Evolutionary conservation across 1,140 invertebrate species (phyloP).

Genomic region (Pristionchus pacificus): DNA sequence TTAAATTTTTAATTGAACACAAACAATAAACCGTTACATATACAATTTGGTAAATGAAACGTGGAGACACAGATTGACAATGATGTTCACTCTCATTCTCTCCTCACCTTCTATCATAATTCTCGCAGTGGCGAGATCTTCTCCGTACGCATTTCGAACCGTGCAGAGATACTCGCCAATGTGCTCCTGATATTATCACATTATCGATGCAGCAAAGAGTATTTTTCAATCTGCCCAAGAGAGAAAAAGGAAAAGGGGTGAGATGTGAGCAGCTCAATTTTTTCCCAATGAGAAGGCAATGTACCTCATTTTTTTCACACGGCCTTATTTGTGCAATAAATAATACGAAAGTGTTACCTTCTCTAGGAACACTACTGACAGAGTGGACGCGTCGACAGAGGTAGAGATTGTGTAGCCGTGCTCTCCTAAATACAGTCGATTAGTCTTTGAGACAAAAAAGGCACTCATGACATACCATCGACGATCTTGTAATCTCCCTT

Average conservation of each 20-base stretch:
- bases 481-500: conserved; percentile 34
- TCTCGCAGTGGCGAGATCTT: conserved; percentile 48
- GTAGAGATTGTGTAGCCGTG: conserved; percentile 15
- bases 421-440: conserved; percentile 4
- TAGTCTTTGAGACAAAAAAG: neutral
- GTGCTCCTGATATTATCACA: conserved; percentile 24
- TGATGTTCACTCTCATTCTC: neutral
- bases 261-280: conserved; percentile 22
- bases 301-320: too few species aligned
- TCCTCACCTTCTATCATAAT: conserved; percentile 46
- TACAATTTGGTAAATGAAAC: neutral
- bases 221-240: too few species aligned
- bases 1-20: neutral
- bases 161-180: conserved; percentile 50
- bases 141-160: conserved; percentile 43
- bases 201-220: too few species aligned
- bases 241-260: conserved; percentile 28
- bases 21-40: neutral
- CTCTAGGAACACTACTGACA: conserved; percentile 25
- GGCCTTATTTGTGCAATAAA: neutral
- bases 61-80: neutral
- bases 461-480: conserved; percentile 16
- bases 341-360: neutral
- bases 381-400: conserved; percentile 11
- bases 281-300: conserved; percentile 28